Base-by-base conservation (phyloP, 2,888 invertebrate genomes). In the Pristionchus maxplancki region DNA sequence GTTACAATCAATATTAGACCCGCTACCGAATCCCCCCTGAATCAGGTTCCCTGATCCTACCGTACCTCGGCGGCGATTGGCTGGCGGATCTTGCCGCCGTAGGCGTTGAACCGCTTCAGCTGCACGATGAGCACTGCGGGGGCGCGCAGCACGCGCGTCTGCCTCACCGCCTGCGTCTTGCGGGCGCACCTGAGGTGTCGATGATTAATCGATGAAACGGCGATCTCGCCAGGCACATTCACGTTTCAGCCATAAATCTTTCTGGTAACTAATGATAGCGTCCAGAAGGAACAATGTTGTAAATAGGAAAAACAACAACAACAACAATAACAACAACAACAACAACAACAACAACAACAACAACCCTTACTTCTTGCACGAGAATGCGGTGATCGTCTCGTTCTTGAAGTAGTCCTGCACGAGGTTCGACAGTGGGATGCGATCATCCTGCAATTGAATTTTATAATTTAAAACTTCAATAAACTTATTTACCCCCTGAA, bases 111-210 rank as follows among this genome's bases (percentile, higher is more conserved):
- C 11, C 93, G 86, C 88, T 93, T 93, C 50, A 93, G 74, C 40
- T 93, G 93, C 24, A 93, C 89, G 50, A 93, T 89, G 48, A 93
- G 89, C 17, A 93, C 91, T 0, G 89, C 89, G 15, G 93, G 93
- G 13, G 93, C 90, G 20, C 91, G 89, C 24, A 93, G 87, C 11
- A 93, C 64, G 40, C 85, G 87, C 13, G 92, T 91, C 34, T 50
- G 67, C 9, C 91, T 74, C 15, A 84, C 89, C 15, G 92, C 91
- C 17, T 90, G 74, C 31, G 89, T 89, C 84, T 89, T 90, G 67
- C 74, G 74, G n/a, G 89, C 89, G 78, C 93, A 93, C 31, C 93
- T 93, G 81, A 88, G 6, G 24, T n/a, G 44, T 13, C 24, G 40
- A 6, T 34, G 31, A 17, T 74, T 17, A 40, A 15, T 13, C 4